Percentiles rank a stretch among this genome's conserved stretches.
These are phyloP conservation scores for Acleris literana DNA, from an alignment of 2,888 invertebrate genomes.

Conservation along the genomic window DNA sequence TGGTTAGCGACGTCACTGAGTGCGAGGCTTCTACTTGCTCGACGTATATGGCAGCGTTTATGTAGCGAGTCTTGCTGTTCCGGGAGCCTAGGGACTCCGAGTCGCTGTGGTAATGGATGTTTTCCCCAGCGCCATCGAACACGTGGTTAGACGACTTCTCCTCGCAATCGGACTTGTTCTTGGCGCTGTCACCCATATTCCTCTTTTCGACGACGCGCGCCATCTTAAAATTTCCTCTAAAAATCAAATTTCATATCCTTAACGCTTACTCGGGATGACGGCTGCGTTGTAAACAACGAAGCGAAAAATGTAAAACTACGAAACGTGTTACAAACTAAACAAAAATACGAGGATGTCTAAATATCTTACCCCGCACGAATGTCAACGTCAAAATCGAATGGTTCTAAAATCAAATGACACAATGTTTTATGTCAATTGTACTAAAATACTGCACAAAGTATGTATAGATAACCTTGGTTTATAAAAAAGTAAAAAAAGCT, in stretches of 20 bases:
- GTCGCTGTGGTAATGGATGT: constrained; percentile 72
- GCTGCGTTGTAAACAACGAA: constrained; percentile 1
- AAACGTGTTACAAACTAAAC: constrained; percentile 42
- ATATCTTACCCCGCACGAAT: constrained; percentile 50
- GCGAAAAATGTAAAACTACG: constrained; percentile 11
- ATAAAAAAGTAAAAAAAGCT: no score
- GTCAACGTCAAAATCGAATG: constrained; percentile 42
- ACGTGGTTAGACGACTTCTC: constrained; percentile 63
- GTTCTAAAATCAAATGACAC: constrained; percentile 42
- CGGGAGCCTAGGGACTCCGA: constrained; percentile 69
- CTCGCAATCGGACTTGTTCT: constrained; percentile 52
- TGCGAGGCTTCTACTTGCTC: constrained; percentile 75
- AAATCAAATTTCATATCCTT: constrained; percentile 35
- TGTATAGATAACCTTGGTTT: no score
- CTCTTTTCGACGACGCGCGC: constrained; percentile 63
- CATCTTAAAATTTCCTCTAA: constrained; percentile 48
- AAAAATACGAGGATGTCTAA: constrained; percentile 47
- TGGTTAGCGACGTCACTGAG: constrained; percentile 70
- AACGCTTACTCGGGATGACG: constrained; percentile 9
- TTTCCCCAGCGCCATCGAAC: constrained; percentile 76
- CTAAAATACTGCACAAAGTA: no score
- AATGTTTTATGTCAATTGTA: neutral
- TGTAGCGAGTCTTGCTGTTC: constrained; percentile 78
- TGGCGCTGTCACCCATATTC: constrained; percentile 70
- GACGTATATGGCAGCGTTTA: constrained; percentile 85